Evolutionary conservation across 2,888 invertebrate genomes (phyloP).

Genomic region (Phymatocera aterrima): DNA sequence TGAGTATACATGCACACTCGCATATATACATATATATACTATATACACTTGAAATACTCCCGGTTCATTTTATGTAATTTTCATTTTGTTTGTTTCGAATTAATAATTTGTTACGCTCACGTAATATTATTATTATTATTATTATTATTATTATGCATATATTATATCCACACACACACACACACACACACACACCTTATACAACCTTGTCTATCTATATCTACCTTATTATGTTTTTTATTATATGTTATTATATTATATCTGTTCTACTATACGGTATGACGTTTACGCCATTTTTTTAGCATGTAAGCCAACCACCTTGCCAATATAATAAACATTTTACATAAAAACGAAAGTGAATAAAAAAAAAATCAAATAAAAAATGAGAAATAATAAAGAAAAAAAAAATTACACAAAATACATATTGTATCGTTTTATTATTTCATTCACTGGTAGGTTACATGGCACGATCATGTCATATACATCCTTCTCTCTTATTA

Average conservation of each 20-base stretch:
- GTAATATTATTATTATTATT: constrained; percentile 7
- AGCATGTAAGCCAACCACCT: constrained; percentile 72
- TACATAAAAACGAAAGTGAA: constrained; percentile 55
- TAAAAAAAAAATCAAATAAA: constrained; percentile 16
- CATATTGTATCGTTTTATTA: not conserved
- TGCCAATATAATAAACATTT: constrained; percentile 74
- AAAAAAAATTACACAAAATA: not conserved
- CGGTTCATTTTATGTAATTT: constrained; percentile 51
- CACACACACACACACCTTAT: not conserved
- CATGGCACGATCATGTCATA: too few species aligned
- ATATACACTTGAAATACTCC: constrained; percentile 50
- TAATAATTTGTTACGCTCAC: constrained; percentile 11
- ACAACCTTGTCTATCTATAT: constrained; percentile 14
- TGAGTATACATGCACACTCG: not conserved
- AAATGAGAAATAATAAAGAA: not conserved
- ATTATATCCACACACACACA: not conserved
- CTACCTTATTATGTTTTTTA: constrained; percentile 28
- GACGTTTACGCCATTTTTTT: constrained; percentile 60
- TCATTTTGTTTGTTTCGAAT: not conserved
- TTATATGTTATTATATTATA: constrained; percentile 11
- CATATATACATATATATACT: not conserved
- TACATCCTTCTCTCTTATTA: too few species aligned
- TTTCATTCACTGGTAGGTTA: not conserved
- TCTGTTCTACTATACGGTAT: constrained; percentile 13
- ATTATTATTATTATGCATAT: constrained; percentile 4